These are phyloP conservation scores for Plutomurus gul DNA, from an alignment of 1,140 invertebrate genomes.

Conservation along the genomic window DNA sequence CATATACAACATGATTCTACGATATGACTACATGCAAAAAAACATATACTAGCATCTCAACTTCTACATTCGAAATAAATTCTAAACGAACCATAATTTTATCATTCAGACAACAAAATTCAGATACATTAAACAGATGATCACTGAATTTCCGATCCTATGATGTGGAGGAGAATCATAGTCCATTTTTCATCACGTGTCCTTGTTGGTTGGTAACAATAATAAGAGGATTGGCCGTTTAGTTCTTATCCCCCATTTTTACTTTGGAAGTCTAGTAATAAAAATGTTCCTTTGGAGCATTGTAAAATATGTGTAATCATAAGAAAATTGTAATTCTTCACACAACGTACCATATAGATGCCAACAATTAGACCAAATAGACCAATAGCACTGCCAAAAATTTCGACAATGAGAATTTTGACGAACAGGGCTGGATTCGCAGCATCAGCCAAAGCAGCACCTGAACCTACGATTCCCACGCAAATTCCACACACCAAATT, in stretches of 20 bases:
- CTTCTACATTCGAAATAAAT: no score
- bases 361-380: constrained; percentile 97
- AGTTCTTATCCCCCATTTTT: constrained; percentile 65
- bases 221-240: constrained; percentile 31
- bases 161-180: no score
- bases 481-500: constrained; percentile 95
- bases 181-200: no score
- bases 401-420: constrained; percentile 97
- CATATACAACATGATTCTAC: no score
- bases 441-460: constrained; percentile 93
- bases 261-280: constrained; percentile 61
- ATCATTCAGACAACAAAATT: no score
- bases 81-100: no score
- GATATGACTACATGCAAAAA: no score
- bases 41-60: no score
- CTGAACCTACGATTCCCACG: constrained; percentile 94
- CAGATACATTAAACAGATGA: no score
- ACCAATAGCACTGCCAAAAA: constrained; percentile 97
- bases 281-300: constrained; percentile 2
- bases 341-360: constrained; percentile 78
- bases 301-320: background rate
- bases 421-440: constrained; percentile 93
- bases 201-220: no score
- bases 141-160: no score
- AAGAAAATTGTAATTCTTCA: background rate